Evolutionary conservation across 2,888 invertebrate species (phyloP).

Genomic region (Ormia ochracea): DNA sequence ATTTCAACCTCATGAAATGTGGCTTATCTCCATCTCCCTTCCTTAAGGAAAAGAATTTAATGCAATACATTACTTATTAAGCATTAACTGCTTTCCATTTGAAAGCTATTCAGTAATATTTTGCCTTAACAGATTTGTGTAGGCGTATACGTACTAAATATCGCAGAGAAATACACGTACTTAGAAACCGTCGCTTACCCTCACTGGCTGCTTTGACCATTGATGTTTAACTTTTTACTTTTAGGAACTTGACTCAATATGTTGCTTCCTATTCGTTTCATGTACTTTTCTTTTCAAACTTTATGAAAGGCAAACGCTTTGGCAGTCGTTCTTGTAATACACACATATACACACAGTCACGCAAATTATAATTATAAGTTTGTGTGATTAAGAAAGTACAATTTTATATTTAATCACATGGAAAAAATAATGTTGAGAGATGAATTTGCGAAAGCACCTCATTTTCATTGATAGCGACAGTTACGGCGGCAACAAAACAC

Average conservation of each 20-base stretch:
- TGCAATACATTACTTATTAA: constrained; percentile 5
- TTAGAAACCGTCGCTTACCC: neutral
- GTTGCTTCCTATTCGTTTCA: constrained; percentile 29
- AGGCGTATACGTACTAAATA: neutral
- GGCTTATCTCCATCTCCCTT: neutral
- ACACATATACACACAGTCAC: too few species aligned
- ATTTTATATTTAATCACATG: too few species aligned
- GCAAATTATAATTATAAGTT: too few species aligned
- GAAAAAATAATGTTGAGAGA: too few species aligned
- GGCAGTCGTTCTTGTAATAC: neutral
- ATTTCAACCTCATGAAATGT: neutral
- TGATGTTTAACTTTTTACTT: neutral
- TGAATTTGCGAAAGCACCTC: too few species aligned
- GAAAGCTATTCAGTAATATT: neutral
- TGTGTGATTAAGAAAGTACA: too few species aligned
- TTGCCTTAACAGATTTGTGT: neutral
- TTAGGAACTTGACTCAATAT: constrained; percentile 25
- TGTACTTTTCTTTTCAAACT: neutral
- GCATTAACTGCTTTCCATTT: neutral
- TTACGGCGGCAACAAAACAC: too few species aligned
- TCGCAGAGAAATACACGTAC: neutral
- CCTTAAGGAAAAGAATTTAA: neutral
- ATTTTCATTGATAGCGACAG: too few species aligned
- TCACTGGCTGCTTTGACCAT: constrained; percentile 4
- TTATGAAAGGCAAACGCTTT: neutral